Evolutionary conservation across 1,140 invertebrate genomes (phyloP).

Genomic region (Pararge aegeria): DNA sequence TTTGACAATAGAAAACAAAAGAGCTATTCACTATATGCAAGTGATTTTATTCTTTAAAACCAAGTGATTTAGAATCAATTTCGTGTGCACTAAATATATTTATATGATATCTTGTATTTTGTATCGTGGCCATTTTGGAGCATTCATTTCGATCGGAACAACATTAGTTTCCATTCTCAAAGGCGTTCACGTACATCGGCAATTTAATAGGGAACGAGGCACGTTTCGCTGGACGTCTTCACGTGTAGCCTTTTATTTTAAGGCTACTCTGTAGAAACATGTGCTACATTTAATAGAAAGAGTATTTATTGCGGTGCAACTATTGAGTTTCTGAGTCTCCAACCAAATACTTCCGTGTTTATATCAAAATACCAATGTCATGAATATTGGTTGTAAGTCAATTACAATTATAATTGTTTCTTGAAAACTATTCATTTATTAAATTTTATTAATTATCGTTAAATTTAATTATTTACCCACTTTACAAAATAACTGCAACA

Average conservation of each 20-base stretch:
- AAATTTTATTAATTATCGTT: no score
- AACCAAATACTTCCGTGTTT: no score
- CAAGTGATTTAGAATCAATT: not conserved
- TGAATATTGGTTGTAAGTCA: no score
- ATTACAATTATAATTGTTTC: no score
- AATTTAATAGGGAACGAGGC: constrained; percentile 3
- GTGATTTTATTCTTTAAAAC: not conserved
- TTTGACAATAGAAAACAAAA: no score
- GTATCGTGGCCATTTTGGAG: constrained; percentile 3
- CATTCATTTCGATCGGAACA: constrained; percentile 5
- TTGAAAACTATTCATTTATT: no score
- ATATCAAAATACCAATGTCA: no score
- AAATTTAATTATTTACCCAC: no score
- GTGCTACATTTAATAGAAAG: not conserved
- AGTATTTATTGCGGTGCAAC: no score
- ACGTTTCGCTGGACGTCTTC: constrained; percentile 1
- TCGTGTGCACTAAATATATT: not conserved
- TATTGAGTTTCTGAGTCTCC: no score
- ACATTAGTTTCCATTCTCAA: constrained; percentile 9
- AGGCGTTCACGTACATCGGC: constrained; percentile 6
- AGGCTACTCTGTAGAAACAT: not conserved
- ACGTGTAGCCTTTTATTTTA: constrained; percentile 2
- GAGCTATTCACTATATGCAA: no score
- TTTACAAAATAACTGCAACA: no score
- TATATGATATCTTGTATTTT: not conserved